Evolutionary conservation across 2,113 vertebrate species (phyloP), one percentile per base, ranked within the genome.

Genomic region (Petromus typicus): DNA sequence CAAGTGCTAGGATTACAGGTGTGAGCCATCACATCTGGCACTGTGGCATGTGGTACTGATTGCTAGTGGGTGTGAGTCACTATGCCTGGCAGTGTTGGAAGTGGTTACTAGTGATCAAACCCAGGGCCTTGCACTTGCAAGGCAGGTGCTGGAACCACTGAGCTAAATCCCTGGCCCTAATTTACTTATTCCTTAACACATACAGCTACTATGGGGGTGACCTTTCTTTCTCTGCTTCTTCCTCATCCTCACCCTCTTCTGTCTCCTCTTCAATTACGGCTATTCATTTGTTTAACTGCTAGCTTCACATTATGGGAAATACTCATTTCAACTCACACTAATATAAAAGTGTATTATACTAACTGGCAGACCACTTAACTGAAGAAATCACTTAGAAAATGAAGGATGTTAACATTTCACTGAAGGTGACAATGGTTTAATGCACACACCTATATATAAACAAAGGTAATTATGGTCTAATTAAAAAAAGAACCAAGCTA

Each of bases 401-500:
- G 67, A 90, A 23, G 67, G n/a, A 92, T 48, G 91, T 80, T 78
- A 95, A 76, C 30, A 81, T 1, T 90, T 94, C 34, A 54, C 18
- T 90, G 25, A n/a, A n/a, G n/a, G n/a, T n/a, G n/a, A 22, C 23
- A 37, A 11, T 96, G 37, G 1, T 71, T 5, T 86, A 95, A 66
- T 51, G 61, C 3, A 51, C 7, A 71, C 12, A 88, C n/a, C 20
- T 86, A 56, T 20, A 48, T 17, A 86, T 80, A 75, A 80, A 48
- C 6, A 78, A 27, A 95, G 34, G 6, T 61, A 80, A 89, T 91
- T 86, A 81, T n/a, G n/a, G n/a, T n/a, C 40, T 61, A 91, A 83
- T 84, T 94, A 63, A 82, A 90, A n/a, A 92, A 86, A 43, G 69
- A 92, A 87, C 17, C 25, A 95, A 91, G 14, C n/a, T 80, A 78